Conservation (phyloP, 2,888 invertebrate genomes). For the Habroteleia sp. region DNA sequence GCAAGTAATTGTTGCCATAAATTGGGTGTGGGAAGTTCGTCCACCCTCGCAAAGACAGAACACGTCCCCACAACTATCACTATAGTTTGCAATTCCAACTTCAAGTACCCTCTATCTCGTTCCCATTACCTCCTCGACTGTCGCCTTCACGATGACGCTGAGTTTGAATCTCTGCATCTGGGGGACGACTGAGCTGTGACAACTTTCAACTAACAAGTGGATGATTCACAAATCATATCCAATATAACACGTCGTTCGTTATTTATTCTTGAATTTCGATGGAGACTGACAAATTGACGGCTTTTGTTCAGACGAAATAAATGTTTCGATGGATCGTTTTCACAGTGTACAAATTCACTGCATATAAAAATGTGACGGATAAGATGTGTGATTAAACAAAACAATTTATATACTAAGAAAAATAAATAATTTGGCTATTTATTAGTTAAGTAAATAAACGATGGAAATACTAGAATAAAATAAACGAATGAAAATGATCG, state of each 20-base stretch:
- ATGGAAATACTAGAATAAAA: no score
- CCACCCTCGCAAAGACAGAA: slow-evolving; percentile 56
- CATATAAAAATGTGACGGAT: neutral
- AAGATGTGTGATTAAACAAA: no score
- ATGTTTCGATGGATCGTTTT: neutral
- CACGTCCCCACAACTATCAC: slow-evolving; percentile 63
- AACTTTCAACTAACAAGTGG: slow-evolving; percentile 79
- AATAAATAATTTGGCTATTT: no score
- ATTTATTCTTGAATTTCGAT: slow-evolving; percentile 48
- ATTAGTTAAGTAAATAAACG: no score
- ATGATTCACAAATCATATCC: slow-evolving; percentile 79
- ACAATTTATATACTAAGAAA: no score
- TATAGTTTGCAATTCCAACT: slow-evolving; percentile 67
- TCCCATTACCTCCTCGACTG: slow-evolving; percentile 59
- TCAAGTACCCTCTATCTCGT: slow-evolving; percentile 64
- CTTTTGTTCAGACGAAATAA: slow-evolving; percentile 22
- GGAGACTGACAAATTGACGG: slow-evolving; percentile 36
- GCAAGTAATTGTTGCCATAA: slow-evolving; percentile 79
- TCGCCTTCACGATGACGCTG: slow-evolving; percentile 57
- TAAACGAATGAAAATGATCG: no score
- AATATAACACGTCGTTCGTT: slow-evolving; percentile 65
- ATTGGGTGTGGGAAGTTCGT: slow-evolving; percentile 67
- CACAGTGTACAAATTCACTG: neutral
- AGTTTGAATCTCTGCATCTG: slow-evolving; percentile 52
- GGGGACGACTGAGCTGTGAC: slow-evolving; percentile 68